Conservation (phyloP, 2,888 invertebrate species). For the Cetonia aurata region DNA sequence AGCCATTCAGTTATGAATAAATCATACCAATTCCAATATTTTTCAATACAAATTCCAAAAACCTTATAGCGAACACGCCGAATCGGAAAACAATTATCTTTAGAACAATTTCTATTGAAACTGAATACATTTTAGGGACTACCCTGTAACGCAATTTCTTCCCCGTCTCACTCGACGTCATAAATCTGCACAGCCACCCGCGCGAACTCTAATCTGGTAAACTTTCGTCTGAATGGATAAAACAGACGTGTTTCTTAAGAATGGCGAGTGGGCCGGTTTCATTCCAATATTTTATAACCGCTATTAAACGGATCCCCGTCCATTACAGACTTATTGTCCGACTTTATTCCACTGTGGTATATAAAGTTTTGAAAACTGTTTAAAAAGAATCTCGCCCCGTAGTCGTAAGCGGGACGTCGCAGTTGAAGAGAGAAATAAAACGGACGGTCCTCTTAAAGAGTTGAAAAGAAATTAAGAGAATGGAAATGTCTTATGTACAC, state of each 20-base stretch:
- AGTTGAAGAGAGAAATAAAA: slow-evolving; percentile 13
- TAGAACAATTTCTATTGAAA: too few species aligned
- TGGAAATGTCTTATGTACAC: slow-evolving; percentile 43
- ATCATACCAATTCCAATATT: too few species aligned
- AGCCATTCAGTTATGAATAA: too few species aligned
- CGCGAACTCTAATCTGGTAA: slow-evolving; percentile 26
- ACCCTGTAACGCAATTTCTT: too few species aligned
- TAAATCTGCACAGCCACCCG: slow-evolving; percentile 20
- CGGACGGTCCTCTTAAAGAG: slow-evolving; percentile 35
- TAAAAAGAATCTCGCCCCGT: slow-evolving; percentile 49
- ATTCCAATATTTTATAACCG: slow-evolving; percentile 52
- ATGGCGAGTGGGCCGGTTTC: slow-evolving; percentile 50
- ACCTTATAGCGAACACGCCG: too few species aligned
- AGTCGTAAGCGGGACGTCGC: slow-evolving; percentile 7
- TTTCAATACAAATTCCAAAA: too few species aligned
- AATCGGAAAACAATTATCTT: too few species aligned
- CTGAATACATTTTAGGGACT: too few species aligned
- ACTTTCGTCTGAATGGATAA: slow-evolving; percentile 38
- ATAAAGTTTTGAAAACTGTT: slow-evolving; percentile 56
- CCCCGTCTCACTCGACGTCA: slow-evolving; percentile 1
- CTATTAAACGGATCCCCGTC: slow-evolving; percentile 41
- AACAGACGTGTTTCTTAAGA: slow-evolving; percentile 38
- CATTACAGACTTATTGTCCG: slow-evolving; percentile 45
- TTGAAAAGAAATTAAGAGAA: slow-evolving; percentile 44
- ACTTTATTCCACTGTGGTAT: slow-evolving; percentile 44